Evolutionary conservation across 2,888 invertebrate genomes (phyloP), one percentile per base, ranked within the genome.

Genomic region (Oscheius sp.): DNA sequence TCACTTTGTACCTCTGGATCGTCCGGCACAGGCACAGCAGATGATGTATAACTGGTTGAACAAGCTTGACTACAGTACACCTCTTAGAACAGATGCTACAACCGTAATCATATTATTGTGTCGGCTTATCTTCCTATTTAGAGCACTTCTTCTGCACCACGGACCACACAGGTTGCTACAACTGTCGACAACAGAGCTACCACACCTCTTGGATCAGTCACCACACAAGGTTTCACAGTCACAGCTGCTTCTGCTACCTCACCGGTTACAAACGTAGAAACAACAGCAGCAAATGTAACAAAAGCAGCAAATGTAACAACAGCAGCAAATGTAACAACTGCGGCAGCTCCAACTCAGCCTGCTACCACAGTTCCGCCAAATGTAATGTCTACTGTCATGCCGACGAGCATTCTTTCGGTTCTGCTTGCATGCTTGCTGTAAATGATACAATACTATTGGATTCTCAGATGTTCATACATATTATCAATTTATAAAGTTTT

Each of bases 1-100:
- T 35, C 82, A 82, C 63, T 78, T 80, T 57, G 82, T 82, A 0
- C 80, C 82, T 32, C 75, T 79, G 11, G 82, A 82, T 70, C 71
- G 82, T 7, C 82, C 82, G 11, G 77, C 76, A 35, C 76, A 77
- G 66, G 77, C 80, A 5, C 76, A 76, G 4, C 82, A 82, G 51
- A 76, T 82, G 78, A 79, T 82, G 2, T 80, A 76, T 68, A 82
- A 82, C 58, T 80, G 74, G 66, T 55, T 82, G 2, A 68, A 75
- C 7, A 37, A 50, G 0, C 66, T 65, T 21, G 76, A 76, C 55
- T 82, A 79, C 60, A 82, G 75, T 57, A 76, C 77, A n/a, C 79
- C 78, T 2, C 58, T 21, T 29, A 48, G 47, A 47, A 11, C 47
- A 2, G 11, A 1, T 48, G 21, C 48, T 29, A 63, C 47, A 29